Conservation (phyloP, 1,140 invertebrate genomes). For the Ips typographus region DNA sequence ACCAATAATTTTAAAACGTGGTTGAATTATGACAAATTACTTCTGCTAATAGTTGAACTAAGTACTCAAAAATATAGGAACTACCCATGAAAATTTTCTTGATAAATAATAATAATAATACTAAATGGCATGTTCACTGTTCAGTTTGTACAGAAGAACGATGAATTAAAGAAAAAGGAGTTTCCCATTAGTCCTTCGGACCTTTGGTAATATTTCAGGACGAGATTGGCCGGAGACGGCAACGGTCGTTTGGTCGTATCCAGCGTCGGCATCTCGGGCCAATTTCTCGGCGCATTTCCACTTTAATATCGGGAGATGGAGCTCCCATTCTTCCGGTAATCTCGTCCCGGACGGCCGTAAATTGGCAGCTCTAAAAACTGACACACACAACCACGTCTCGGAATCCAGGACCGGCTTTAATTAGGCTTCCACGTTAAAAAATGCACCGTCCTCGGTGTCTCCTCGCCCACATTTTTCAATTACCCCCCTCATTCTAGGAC, state of each 20-base stretch:
- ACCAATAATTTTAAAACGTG: too few species aligned
- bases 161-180: too few species aligned
- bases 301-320: constrained; percentile 34
- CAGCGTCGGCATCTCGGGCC: constrained; percentile 22
- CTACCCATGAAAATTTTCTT: too few species aligned
- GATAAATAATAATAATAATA: background rate
- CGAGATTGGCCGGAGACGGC: constrained; percentile 6
- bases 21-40: too few species aligned
- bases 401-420: background rate
- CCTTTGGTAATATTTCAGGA: constrained; percentile 22
- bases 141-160: background rate
- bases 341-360: constrained; percentile 32
- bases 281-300: constrained; percentile 33
- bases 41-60: too few species aligned
- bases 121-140: background rate
- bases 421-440: too few species aligned
- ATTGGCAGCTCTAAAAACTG: constrained; percentile 28
- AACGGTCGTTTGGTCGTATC: constrained; percentile 11
- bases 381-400: constrained; percentile 6
- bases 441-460: too few species aligned
- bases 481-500: too few species aligned
- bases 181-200: background rate
- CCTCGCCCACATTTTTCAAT: too few species aligned
- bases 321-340: constrained; percentile 32
- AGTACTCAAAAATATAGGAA: too few species aligned